Base-by-base conservation (phyloP, 2,113 vertebrate genomes). In the Atherinomorus stipes region DNA sequence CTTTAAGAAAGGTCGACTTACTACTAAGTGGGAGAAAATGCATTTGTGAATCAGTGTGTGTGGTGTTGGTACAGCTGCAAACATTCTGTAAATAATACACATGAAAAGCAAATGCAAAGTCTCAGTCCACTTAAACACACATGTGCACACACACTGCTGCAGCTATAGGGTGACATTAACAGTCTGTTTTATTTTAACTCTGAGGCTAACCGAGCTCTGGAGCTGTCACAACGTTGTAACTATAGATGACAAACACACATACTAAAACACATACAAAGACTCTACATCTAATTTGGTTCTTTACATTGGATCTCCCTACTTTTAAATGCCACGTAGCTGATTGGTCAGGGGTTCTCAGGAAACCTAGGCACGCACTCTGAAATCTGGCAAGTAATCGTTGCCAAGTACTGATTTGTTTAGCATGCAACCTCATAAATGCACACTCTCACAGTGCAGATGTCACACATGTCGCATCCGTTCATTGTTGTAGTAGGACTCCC, bases 261-360 rank as follows among this genome's bases (percentile, higher is more conserved):
- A n/a, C 44, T 52, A 40, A 50, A 59, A 38, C 61, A 64, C 45
- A 44, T 21, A 58, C 51, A 57, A 56, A 53, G 1, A 31, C 25
- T 28, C 16, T 62, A 42, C 62, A 42, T 71, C 66, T 70, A 64
- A 82, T 78, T 74, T 60, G 56, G 22, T 19, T 71, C 54, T 60
- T 67, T n/a, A 40, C 44, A 42, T 65, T 34, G 8, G 21, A 13
- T n/a, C 37, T 63, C 49, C 21, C 37, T 31, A 19, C 37, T 16
- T 73, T 23, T 60, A 75, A 86, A 83, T 70, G 69, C 74, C 75
- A 63, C 60, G 56, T 37, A 62, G 49, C 64, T 64, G 75, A 71
- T 47, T 54, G 53, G 61, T 64, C 16, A 0, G 19, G 49, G 71
- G 54, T 51, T 28, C 51, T 58, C 45, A 31, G 38, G 50, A 66